Percentiles rank a stretch among this genome's conserved stretches.
Conservation (phyloP, 1,140 invertebrate genomes). For the Drosophila tropicalis region DNA sequence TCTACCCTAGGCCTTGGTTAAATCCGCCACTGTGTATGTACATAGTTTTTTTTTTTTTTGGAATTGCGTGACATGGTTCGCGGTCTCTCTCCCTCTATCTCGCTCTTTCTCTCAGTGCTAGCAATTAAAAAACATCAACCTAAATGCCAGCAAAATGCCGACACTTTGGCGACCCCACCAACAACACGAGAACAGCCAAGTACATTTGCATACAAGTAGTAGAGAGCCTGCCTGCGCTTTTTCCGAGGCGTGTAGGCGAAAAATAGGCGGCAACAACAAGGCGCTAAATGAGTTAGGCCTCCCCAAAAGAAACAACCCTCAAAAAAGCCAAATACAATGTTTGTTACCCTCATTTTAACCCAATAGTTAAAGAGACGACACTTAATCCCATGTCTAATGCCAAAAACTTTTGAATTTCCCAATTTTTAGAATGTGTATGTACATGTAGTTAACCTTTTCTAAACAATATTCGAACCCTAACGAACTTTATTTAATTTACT, state of each 20-base stretch:
- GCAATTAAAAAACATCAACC: slow-evolving; percentile 83
- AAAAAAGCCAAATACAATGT: too few relatives aligned
- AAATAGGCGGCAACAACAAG: neutral
- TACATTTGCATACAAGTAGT: too few relatives aligned
- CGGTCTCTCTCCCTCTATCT: too few relatives aligned
- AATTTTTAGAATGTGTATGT: too few relatives aligned
- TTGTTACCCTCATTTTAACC: neutral
- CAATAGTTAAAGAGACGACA: too few relatives aligned
- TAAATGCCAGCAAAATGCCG: slow-evolving; percentile 88
- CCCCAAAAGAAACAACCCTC: neutral
- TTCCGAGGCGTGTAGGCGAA: neutral
- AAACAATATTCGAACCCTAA: too few relatives aligned
- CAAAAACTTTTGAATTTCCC: too few relatives aligned
- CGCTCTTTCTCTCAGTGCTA: slow-evolving; percentile 83
- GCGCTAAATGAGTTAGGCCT: neutral
- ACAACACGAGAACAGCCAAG: too few relatives aligned
- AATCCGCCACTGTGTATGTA: slow-evolving; percentile 1
- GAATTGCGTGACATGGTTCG: slow-evolving; percentile 84
- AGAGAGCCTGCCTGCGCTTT: neutral
- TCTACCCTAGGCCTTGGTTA: too few relatives aligned
- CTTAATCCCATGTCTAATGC: too few relatives aligned
- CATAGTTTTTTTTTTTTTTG: slow-evolving; percentile 33
- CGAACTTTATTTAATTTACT: too few relatives aligned
- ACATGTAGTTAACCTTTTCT: too few relatives aligned
- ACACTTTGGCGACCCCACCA: slow-evolving; percentile 22